Evolutionary conservation across 23 tunicate genomes (phyloP), one percentile per base, ranked within the genome.

Genomic region (Botrylloides violaceus): DNA sequence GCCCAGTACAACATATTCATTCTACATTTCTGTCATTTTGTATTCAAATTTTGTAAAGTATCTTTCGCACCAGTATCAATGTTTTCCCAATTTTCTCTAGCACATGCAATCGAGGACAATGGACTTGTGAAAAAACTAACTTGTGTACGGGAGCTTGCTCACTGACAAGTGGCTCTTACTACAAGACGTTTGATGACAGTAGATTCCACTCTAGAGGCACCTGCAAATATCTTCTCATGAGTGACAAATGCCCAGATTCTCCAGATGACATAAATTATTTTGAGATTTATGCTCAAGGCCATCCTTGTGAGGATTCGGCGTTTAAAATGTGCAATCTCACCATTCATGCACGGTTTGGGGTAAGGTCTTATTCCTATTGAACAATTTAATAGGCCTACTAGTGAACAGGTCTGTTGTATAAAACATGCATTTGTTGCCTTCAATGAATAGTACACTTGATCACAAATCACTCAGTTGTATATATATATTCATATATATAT

Each of bases 241-340:
- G 56, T 5, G 74, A 68, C 30, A n/a, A 68, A 0, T 68, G 74
- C 37, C 12, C 70, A 29, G 33, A 22, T 4, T 26, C 70, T 25
- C 23, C 38, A 32, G 1, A 65, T n/a, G n/a, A 43, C 5, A 19
- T 43, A 68, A 36, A 43, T 68, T 68, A 32, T n/a, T 36, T 68
- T 68, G 74, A 68, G 19, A 68, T 68, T 56, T 32, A 36, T 5
- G 37, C 37, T 20, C 36, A 37, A 68, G 37, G 74, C 30, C 57
- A 68, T 43, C 23, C 57, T 36, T 68, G 74, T 28, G 0, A 0
- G 9, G 58, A 36, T 7, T 35, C 49, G 5, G 74, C 26, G 1
- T 43, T n/a, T 37, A 68, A 39, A 23, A 68, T 68, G 74, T 68
- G 74, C 57, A 68, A 68, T 30, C 43, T 68, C 21, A 36, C 74